Evolutionary conservation across 2,888 invertebrate species (phyloP), one percentile per base, ranked within the genome.

Genomic region (Pilophorus perplexus): DNA sequence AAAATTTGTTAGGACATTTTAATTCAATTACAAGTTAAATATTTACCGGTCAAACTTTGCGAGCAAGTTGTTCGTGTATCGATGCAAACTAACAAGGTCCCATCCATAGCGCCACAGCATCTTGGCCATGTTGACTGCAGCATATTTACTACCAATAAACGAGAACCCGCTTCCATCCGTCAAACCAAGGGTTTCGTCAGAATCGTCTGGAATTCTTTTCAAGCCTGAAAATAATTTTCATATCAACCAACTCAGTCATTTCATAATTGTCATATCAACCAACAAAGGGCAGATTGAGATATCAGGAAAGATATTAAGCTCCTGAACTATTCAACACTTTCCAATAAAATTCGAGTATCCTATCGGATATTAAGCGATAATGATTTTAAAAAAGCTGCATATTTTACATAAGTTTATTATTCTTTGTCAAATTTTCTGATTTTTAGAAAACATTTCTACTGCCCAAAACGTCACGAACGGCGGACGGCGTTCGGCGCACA

Each of bases 81-180:
- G 12, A n/a, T 77, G 71, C 23, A 84, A 75, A 60, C 75, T 75
- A 60, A 80, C 75, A 6, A 81, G 75, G 66, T 81, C 78, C 64
- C 79, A 75, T 4, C 85, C 84, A 75, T 85, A 85, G 71, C 81
- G 76, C 77, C 80, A 82, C 16, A 84, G 69, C 64, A 84, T 72
- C 73, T 80, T 81, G 0, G 75, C 70, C 10, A 79, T 55, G 3
- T 79, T 81, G 2, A 81, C 44, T 2, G 78, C 25, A 4, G 75
- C 71, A 76, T 79, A 83, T 16, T 75, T 72, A 71, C 81, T 81
- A 64, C 82, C 80, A 48, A 77, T 72, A 69, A 82, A 81, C n/a
- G 81, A 75, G 73, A 82, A 79, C 68, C 81, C 77, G 37, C 79
- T 73, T 2, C 81, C 82, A 74, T 82, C 78, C 77, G 78, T 83